Conservation (phyloP, 2,113 vertebrate species). For the Arothron firmamentum region DNA sequence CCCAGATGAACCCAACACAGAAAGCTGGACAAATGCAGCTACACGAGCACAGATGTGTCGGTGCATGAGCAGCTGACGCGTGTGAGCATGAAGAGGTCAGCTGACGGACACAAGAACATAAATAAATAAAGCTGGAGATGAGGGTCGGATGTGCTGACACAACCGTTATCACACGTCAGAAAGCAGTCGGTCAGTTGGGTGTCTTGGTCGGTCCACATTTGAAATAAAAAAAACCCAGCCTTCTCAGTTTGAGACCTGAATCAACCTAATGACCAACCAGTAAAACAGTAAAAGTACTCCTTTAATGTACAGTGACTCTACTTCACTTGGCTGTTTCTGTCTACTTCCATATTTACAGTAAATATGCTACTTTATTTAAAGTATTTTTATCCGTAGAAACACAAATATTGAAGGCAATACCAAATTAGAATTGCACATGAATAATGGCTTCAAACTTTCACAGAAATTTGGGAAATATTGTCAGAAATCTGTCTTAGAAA, state of each 20-base stretch:
- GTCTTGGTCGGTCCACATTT: background rate
- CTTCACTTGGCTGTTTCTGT: no score
- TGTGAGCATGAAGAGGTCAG: conserved; percentile 14
- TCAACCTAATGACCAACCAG: background rate
- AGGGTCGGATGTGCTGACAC: conserved; percentile 5
- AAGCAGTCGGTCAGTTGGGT: conserved; percentile 9
- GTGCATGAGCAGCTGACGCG: conserved; percentile 23
- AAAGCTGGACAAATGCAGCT: conserved; percentile 55
- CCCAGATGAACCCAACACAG: conserved; percentile 32
- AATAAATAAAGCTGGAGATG: conserved; percentile 9
- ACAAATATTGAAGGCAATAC: no score
- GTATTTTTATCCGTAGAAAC: no score
- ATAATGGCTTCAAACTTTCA: no score
- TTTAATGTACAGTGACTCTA: no score
- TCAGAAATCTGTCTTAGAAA: no score
- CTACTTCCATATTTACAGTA: no score
- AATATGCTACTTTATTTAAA: no score
- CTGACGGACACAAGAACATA: conserved; percentile 25
- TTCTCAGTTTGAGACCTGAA: conserved; percentile 8
- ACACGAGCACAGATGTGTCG: conserved; percentile 33
- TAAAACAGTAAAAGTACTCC: no score
- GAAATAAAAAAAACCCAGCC: background rate
- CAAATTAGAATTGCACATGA: no score
- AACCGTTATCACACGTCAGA: background rate
- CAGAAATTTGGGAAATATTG: no score